phyloP scores from a whole-genome alignment of 2,113 vertebrate genomes.

The Sakesphorus luctuosus region DNA sequence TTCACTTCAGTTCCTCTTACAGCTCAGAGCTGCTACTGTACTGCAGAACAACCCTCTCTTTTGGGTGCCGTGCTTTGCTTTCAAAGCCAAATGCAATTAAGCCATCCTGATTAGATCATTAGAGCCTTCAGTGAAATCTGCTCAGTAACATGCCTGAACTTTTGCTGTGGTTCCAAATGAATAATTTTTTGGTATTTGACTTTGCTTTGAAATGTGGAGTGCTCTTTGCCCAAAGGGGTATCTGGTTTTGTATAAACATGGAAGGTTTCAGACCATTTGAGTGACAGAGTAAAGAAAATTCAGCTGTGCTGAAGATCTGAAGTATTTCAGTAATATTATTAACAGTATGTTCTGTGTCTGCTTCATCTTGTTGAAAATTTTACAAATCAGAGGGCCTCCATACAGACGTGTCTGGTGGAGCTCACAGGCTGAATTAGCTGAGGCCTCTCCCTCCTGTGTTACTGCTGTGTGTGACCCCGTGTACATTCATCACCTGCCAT shows the following conservation, averaged over 20 bases:
- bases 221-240: slow-evolving; percentile 34
- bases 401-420: neutral
- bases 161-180: slow-evolving; percentile 42
- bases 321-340: neutral
- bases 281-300: neutral
- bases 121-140: slow-evolving; percentile 50
- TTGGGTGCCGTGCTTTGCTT: neutral
- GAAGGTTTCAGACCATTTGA: slow-evolving; percentile 44
- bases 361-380: neutral
- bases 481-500: neutral
- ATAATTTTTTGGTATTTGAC: slow-evolving; percentile 66
- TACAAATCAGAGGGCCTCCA: neutral
- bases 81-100: slow-evolving; percentile 57
- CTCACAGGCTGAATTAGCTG: neutral
- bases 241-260: slow-evolving; percentile 55
- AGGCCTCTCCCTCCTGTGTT: neutral
- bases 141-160: slow-evolving; percentile 61
- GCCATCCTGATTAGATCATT: slow-evolving; percentile 52
- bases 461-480: neutral
- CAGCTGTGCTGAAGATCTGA: neutral
- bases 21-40: slow-evolving; percentile 16
- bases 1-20: neutral
- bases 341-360: neutral
- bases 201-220: slow-evolving; percentile 59
- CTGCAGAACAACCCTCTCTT: neutral